Evolutionary conservation across 2,113 vertebrate genomes (phyloP).

Genomic region (Alexandromys fortis): DNA sequence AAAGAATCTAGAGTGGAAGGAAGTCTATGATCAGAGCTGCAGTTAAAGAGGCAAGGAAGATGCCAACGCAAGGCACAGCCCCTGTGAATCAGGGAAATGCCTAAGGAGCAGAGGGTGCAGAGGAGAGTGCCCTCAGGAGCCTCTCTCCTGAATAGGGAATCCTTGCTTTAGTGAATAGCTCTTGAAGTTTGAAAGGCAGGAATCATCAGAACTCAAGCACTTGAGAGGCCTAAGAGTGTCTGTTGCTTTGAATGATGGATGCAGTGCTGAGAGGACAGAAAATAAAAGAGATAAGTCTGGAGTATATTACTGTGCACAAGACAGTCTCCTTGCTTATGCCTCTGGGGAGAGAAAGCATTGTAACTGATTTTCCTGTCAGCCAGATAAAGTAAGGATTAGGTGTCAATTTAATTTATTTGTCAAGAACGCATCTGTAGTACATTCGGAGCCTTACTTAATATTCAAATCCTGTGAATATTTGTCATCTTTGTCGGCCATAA

Average conservation of each 20-base stretch:
- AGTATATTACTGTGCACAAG: background rate
- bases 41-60: background rate
- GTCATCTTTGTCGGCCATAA: background rate
- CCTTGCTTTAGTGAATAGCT: background rate
- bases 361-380: background rate
- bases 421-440: background rate
- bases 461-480: slow-evolving; percentile 25
- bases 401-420: slow-evolving; percentile 44
- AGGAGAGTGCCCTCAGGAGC: background rate
- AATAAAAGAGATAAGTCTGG: background rate
- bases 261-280: background rate
- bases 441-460: background rate
- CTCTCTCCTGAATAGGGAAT: background rate
- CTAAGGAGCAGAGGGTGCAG: accelerated
- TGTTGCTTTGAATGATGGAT: background rate
- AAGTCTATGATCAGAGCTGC: background rate
- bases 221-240: background rate
- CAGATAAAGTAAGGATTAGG: background rate
- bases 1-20: background rate
- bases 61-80: background rate
- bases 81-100: background rate
- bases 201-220: background rate
- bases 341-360: background rate
- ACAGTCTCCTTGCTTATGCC: background rate
- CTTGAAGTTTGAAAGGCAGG: background rate